These are phyloP conservation scores for Onychostoma macrolepis DNA, from an alignment of 2,113 vertebrate species.

Conservation along the genomic window DNA sequence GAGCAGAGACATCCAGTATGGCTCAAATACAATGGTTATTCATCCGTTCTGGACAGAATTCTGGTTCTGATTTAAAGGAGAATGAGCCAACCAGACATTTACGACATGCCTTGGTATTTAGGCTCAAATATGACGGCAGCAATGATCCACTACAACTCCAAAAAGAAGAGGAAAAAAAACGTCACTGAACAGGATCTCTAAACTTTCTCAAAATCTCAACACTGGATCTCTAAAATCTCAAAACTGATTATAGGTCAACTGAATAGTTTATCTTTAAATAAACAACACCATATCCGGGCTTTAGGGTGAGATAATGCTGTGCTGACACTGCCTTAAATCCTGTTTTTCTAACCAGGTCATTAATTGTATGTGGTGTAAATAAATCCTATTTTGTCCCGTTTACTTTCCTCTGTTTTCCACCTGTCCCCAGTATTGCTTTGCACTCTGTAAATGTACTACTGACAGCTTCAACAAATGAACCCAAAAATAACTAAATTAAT, in stretches of 20 bases:
- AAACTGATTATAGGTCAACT: not conserved
- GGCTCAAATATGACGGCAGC: constrained; percentile 3
- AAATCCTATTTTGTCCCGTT: not conserved
- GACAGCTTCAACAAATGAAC: not conserved
- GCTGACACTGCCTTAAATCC: too few relatives aligned
- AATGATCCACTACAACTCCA: not conserved
- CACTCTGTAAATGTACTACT: not conserved
- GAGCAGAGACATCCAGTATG: constrained; percentile 24
- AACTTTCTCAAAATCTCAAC: not conserved
- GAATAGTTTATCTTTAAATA: not conserved
- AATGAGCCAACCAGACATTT: constrained; percentile 12
- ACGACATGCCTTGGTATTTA: constrained; percentile 16
- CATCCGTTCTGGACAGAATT: not conserved
- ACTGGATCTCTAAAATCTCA: not conserved
- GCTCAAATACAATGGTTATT: constrained; percentile 17
- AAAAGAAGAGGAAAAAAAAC: not conserved
- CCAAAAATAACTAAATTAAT: not conserved
- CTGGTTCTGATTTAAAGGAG: not conserved
- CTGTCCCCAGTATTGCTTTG: not conserved
- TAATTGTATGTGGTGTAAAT: not conserved
- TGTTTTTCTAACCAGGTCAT: too few relatives aligned
- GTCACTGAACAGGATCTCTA: not conserved
- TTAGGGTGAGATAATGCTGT: too few relatives aligned
- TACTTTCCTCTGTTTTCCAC: not conserved
- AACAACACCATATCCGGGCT: too few relatives aligned